These are phyloP conservation scores for Chymomyza caudatula DNA, from an alignment of 2,888 invertebrate species.

Conservation along the genomic window DNA sequence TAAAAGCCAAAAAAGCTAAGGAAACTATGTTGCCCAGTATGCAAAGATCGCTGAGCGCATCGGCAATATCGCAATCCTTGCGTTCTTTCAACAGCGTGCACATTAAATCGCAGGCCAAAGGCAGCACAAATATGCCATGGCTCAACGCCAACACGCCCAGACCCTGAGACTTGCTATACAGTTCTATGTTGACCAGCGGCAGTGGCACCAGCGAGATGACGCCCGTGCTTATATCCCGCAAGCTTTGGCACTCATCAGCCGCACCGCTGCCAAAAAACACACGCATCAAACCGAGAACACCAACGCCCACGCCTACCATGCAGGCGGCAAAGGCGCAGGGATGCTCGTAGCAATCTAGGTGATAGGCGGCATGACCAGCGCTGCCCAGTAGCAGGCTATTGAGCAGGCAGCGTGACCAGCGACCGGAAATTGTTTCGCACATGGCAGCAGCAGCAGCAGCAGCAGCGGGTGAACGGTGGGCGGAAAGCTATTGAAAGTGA, in stretches of 20 bases:
- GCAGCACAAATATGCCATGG: slow-evolving; percentile 61
- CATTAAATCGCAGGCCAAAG: slow-evolving; percentile 54
- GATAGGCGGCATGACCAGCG: slow-evolving; percentile 37
- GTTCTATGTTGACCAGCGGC: slow-evolving; percentile 64
- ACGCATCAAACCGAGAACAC: slow-evolving; percentile 54
- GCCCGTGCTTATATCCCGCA: slow-evolving; percentile 36
- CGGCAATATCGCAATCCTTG: slow-evolving; percentile 36
- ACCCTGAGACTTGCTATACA: slow-evolving; percentile 49
- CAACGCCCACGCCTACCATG: slow-evolving; percentile 55
- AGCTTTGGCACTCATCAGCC: slow-evolving; percentile 20
- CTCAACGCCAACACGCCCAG: slow-evolving; percentile 47
- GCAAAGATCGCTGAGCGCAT: slow-evolving; percentile 52
- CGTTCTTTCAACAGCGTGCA: slow-evolving; percentile 40
- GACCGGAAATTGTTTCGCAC: slow-evolving; percentile 50
- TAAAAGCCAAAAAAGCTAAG: slow-evolving; percentile 48
- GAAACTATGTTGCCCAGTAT: slow-evolving; percentile 65
- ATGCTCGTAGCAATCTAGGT: slow-evolving; percentile 29
- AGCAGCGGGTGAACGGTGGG: neutral
- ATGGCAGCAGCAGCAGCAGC: slow-evolving; percentile 13
- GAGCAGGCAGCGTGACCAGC: slow-evolving; percentile 36
- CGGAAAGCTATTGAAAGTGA: neutral
- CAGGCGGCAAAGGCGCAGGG: slow-evolving; percentile 59
- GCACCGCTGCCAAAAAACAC: slow-evolving; percentile 30
- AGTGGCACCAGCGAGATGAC: slow-evolving; percentile 60
- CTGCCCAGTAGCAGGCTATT: slow-evolving; percentile 50